Evolutionary conservation across 92 coral and sea anemone species (phyloP), one percentile per base, ranked within the genome.

Genomic region (Micromussa lordhowensis): DNA sequence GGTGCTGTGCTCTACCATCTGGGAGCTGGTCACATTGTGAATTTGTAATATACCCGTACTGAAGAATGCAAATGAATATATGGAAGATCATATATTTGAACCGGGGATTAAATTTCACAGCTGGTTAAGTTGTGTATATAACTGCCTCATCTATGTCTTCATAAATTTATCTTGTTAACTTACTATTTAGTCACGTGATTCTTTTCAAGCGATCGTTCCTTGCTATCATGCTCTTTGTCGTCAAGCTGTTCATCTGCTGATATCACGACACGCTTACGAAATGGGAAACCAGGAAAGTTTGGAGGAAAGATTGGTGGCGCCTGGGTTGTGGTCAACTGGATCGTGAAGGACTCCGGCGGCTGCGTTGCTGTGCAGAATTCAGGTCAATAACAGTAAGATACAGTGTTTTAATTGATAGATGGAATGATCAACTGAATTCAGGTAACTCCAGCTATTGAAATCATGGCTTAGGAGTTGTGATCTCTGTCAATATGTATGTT

Each of bases 301-400:
- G 73, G 61, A 15, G 82, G 85, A 51, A 81, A 81, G 32, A 7
- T 22, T 64, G 85, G 85, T 1, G 48, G 32, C n/a, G 57, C 8
- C 22, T 32, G 9, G 34, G 75, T 29, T 48, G 66, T 78, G 26
- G 40, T 78, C 36, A 28, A 24, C 82, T 15, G n/a, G 5, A 78
- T 51, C 40, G 82, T 78, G 66, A 78, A 78, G 40, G 38, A 24
- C 1, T 7, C 54, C 18, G 30, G 49, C 29, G 24, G 48, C 28
- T 73, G 78, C 11, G 49, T 3, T n/a, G 82, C 82, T 78, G 64
- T 78, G 28, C 28, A 31, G 35, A 29, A 32, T 31, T 17, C 4
- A 28, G 28, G 15, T 6, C 13, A 24, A 30, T 44, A 44, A 44
- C 51, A 44, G 51, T 8, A 44, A 8, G 12, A 44, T 44, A 36